phyloP scores from a whole-genome alignment of 1,140 invertebrate species.

The Calycopis cecrops region DNA sequence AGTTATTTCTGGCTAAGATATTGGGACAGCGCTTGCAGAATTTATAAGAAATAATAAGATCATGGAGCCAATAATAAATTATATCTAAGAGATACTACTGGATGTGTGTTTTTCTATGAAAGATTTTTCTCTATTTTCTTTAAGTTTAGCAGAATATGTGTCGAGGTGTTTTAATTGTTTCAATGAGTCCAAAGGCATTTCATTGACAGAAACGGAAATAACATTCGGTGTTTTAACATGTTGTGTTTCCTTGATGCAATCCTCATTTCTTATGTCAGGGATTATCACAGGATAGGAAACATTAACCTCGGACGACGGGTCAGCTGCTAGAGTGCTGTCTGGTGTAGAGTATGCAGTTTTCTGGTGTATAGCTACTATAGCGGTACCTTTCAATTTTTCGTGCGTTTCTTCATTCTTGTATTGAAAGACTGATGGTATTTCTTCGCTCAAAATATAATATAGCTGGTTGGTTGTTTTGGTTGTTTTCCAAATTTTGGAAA shows the following conservation, averaged over 20 bases:
- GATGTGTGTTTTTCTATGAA: too few relatives aligned
- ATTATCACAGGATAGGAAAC: constrained; percentile 13
- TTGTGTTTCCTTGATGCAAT: constrained; percentile 15
- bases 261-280: constrained; percentile 15
- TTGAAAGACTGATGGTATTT: constrained; percentile 21
- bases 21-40: too few relatives aligned
- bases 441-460: constrained; percentile 21
- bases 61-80: too few relatives aligned
- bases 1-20: too few relatives aligned
- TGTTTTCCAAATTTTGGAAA: constrained; percentile 22
- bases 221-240: constrained; percentile 10
- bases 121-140: too few relatives aligned
- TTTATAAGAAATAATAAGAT: too few relatives aligned
- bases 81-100: too few relatives aligned
- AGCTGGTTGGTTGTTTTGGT: constrained; percentile 38
- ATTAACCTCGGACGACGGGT: constrained; percentile 6
- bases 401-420: constrained; percentile 25
- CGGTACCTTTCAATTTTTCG: constrained; percentile 23
- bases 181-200: constrained; percentile 18
- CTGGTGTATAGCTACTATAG: constrained; percentile 23
- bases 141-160: constrained; percentile 12
- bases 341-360: constrained; percentile 25
- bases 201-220: constrained; percentile 14
- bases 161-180: constrained; percentile 16
- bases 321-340: constrained; percentile 24